A percentile compares a stretch with the other conserved stretches of the same genome.
Evolutionary conservation across 2,797 vertebrate species (phyloP).

Genomic region (Echiichthys vipera): DNA sequence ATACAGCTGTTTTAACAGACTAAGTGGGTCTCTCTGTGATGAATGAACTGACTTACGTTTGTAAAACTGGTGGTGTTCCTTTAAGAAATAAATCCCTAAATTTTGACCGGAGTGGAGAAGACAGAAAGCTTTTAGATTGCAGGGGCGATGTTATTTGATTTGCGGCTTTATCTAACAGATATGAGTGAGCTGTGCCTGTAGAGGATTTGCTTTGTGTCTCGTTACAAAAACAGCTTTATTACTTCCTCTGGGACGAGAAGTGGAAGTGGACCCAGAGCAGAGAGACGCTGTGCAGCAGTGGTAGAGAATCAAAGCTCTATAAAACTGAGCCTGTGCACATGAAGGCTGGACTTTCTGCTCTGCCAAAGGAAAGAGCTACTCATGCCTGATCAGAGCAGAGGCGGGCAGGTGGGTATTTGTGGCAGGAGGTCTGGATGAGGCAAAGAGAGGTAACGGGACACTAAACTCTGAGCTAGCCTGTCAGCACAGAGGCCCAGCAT

Average conservation of each 20-base stretch:
- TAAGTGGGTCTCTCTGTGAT: neutral
- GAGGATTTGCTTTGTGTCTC: conserved; percentile 27
- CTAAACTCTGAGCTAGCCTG: conserved; percentile 46
- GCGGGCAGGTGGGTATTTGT: conserved; percentile 12
- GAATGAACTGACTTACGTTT: neutral
- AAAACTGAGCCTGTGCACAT: neutral
- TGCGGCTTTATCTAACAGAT: conserved; percentile 4
- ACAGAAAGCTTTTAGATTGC: neutral
- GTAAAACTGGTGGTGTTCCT: neutral
- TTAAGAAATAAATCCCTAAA: neutral
- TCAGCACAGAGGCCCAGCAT: conserved; percentile 56
- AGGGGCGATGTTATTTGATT: neutral
- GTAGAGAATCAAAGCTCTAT: neutral
- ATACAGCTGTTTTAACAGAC: neutral
- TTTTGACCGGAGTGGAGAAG: neutral
- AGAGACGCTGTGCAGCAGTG: neutral
- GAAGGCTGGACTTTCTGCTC: neutral
- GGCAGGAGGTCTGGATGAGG: conserved; percentile 25
- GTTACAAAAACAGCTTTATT: conserved; percentile 53
- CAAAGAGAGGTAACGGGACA: conserved; percentile 59
- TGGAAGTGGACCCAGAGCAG: conserved; percentile 25
- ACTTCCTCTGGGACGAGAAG: conserved; percentile 67
- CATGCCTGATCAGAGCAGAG: neutral
- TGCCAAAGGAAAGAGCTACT: neutral
- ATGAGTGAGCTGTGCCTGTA: conserved; percentile 1